phyloP scores from a whole-genome alignment of 2,113 vertebrate species.

The Bucco capensis region DNA sequence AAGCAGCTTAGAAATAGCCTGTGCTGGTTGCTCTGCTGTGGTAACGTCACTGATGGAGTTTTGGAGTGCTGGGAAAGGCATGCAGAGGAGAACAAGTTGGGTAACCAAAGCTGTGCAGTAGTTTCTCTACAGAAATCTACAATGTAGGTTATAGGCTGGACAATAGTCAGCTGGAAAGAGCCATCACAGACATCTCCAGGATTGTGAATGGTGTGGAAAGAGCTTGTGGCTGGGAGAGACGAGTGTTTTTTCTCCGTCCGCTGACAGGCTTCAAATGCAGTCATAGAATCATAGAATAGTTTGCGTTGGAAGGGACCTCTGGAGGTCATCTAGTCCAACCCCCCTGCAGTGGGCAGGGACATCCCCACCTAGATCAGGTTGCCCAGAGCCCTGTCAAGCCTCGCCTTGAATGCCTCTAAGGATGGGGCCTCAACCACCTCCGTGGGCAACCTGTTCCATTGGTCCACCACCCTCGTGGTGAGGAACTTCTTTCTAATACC shows the following conservation, averaged over 20 bases:
- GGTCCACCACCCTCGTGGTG: too few relatives aligned
- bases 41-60: neutral
- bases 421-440: too few relatives aligned
- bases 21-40: neutral
- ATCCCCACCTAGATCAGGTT: too few relatives aligned
- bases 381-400: too few relatives aligned
- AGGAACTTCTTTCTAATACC: too few relatives aligned
- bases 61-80: neutral
- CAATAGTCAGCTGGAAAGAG: neutral
- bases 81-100: neutral
- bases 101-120: neutral
- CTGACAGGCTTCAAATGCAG: neutral
- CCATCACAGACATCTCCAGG: rapidly evolving
- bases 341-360: too few relatives aligned
- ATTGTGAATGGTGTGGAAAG: neutral
- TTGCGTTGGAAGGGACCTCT: too few relatives aligned
- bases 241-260: neutral
- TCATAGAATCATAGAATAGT: too few relatives aligned
- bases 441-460: too few relatives aligned
- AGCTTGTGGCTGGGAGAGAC: neutral
- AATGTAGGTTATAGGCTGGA: neutral
- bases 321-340: too few relatives aligned
- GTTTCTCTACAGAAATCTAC: neutral
- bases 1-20: neutral
- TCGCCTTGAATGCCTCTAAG: too few relatives aligned